These are phyloP conservation scores for Trichonephila clavata DNA, from an alignment of 1,140 invertebrate species.

Conservation along the genomic window DNA sequence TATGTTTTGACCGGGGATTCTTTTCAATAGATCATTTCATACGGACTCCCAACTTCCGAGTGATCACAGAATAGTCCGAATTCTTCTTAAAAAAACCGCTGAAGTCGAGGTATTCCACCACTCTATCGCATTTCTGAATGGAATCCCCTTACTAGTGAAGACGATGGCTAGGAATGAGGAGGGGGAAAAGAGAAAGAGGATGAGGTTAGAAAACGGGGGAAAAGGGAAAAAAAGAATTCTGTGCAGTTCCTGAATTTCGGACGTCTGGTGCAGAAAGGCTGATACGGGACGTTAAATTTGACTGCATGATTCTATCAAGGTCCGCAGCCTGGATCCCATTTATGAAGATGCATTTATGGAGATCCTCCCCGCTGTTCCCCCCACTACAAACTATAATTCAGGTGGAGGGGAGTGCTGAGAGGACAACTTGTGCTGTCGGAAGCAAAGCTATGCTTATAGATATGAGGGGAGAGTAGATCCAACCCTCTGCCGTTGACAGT, in stretches of 20 bases:
- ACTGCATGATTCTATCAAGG: slow-evolving; percentile 67
- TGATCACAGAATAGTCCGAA: slow-evolving; percentile 52
- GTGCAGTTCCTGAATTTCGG: neutral
- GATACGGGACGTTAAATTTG: slow-evolving; percentile 68
- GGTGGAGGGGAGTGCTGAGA: neutral
- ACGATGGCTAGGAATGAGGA: neutral
- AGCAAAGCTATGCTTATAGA: slow-evolving; percentile 19
- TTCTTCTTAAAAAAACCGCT: slow-evolving; percentile 60
- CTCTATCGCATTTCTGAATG: slow-evolving; percentile 47
- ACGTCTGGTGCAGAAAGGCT: neutral
- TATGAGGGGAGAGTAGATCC: neutral
- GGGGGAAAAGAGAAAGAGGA: neutral
- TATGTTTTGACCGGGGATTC: slow-evolving; percentile 36
- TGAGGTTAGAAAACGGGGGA: neutral
- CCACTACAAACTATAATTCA: neutral
- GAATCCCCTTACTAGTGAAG: slow-evolving; percentile 17
- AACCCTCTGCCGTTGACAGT: slow-evolving; percentile 25
- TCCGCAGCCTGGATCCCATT: slow-evolving; percentile 33
- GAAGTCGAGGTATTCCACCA: slow-evolving; percentile 40
- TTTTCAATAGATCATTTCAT: slow-evolving; percentile 63
- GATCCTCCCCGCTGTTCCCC: neutral
- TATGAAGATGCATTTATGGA: slow-evolving; percentile 57
- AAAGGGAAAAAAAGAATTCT: neutral
- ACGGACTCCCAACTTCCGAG: slow-evolving; percentile 47
- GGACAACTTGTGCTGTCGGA: slow-evolving; percentile 38